Base-by-base conservation (phyloP, 2,113 vertebrate species). In the Polypterus bichir region DNA sequence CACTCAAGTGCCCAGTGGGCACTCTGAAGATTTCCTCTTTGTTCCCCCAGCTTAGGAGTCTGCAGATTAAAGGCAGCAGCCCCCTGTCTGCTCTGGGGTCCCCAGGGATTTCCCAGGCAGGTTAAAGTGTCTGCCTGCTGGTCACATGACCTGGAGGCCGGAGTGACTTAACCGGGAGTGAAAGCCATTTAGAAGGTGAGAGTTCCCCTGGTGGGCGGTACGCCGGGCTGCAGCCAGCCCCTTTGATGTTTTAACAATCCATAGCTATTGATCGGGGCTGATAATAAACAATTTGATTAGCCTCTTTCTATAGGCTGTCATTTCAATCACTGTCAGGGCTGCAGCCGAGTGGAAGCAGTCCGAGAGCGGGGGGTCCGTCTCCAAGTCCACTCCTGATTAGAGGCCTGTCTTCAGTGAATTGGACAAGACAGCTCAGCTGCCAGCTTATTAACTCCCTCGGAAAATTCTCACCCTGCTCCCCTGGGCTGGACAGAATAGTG, bases 231-330 rank as follows among this genome's bases (percentile, higher is more conserved):
- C 27, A 27, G 27, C 27, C 27, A 27, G 27, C 27, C 27, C 27
- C 92, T 94, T 89, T 93, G 93, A 94, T 93, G 93, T 90, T 94
- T 92, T 92, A 88, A 90, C 93, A 93, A 97, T 98, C 93, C 90
- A 98, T 97, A 98, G 88, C 91, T 97, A 97, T 97, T 97, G 96
- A 97, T 97, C 96, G 86, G 89, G 87, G 89, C 91, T 92, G 91
- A 97, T 98, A 93, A 96, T 94, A 96, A 97, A 97, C 93, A 97
- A 97, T 98, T 97, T 97, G 96, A 98, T 97, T 98, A 97, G 93
- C 90, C 88, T 89, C 91, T 91, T 90, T 95, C 93, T 92, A 88
- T 85, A 88, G 91, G 88, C 92, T 94, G 93, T 95, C 93, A 95
- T 93, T 97, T 93, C 93, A 92, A 97, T 97, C 93, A 94, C 89